Base-by-base conservation (phyloP, 2,797 vertebrate species). In the Diplodus sargus region DNA sequence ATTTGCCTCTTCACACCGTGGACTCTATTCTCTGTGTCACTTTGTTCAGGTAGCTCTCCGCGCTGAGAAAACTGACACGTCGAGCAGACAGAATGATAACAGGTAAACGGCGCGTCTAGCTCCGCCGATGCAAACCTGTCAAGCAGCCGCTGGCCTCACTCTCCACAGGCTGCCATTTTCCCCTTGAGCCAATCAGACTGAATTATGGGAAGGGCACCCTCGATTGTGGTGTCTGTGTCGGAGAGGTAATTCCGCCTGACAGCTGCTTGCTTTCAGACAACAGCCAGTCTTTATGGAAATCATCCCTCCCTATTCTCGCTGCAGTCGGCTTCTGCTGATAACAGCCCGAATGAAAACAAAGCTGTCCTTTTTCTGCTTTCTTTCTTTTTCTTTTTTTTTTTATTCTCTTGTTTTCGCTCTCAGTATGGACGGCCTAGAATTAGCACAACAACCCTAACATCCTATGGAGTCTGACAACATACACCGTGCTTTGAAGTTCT, bases 181-280 rank as follows among this genome's bases (percentile, higher is more conserved):
- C 92, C 92, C 93, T 94, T 94, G 90, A 94, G 94, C 93, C 94
- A 94, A 94, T 94, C 94, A 94, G 90, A 92, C 89, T 93, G 92
- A 93, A 93, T 94, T 94, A 94, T 93, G 91, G 94, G 91, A 91
- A 92, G 93, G 92, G 90, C 87, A 86, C 91, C 93, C 93, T 94
- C 89, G 89, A 93, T 93, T 91, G 93, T 89, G 90, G 93, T 93
- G 93, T 92, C 90, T 89, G 89, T 93, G 93, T 94, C 90, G 72
- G 88, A 72, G 91, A 92, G 92, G 93, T 93, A 93, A 95, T 95
- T 93, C 91, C 79, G 85, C 85, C 89, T 93, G 93, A 94, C 94
- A 94, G 93, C 94, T 93, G 93, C 92, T 93, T 92, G 91, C 93
- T 92, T 91, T 93, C 93, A 93, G 91, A 94, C 93, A 94, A 94